These are phyloP conservation scores for Glossophaga mutica DNA, from an alignment of 2,797 vertebrate genomes.

Conservation along the genomic window DNA sequence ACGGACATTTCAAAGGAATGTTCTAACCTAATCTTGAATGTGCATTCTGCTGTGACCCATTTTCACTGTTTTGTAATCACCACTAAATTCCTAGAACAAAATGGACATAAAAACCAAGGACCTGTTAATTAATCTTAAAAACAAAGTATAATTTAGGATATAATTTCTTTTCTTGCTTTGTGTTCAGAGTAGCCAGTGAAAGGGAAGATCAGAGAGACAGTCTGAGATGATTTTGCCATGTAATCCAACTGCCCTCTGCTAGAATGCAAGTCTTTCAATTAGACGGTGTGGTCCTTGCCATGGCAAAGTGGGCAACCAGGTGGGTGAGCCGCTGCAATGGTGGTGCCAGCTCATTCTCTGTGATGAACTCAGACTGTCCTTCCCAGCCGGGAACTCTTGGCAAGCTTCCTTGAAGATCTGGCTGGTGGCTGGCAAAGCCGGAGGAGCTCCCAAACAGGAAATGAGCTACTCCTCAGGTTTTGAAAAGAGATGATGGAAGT, in stretches of 20 bases:
- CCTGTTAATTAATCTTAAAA: slow-evolving; percentile 56
- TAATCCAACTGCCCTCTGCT: neutral
- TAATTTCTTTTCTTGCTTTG: slow-evolving; percentile 47
- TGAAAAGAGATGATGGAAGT: slow-evolving; percentile 70
- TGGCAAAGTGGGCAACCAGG: slow-evolving; percentile 69
- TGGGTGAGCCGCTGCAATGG: slow-evolving; percentile 72
- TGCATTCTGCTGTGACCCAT: slow-evolving; percentile 45
- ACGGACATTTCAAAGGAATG: neutral
- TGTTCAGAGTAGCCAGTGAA: slow-evolving; percentile 53
- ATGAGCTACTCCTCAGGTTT: slow-evolving; percentile 73
- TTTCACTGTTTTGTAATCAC: slow-evolving; percentile 64
- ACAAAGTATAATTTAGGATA: slow-evolving; percentile 62
- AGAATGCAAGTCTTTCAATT: slow-evolving; percentile 66
- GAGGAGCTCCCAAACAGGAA: slow-evolving; percentile 66
- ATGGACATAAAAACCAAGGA: slow-evolving; percentile 28
- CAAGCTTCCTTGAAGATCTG: slow-evolving; percentile 70
- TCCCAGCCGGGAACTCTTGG: slow-evolving; percentile 70
- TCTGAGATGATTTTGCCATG: slow-evolving; percentile 6
- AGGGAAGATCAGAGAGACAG: slow-evolving; percentile 2
- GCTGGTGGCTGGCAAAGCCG: slow-evolving; percentile 70
- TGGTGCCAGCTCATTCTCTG: slow-evolving; percentile 75
- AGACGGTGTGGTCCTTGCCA: slow-evolving; percentile 67
- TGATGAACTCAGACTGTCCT: slow-evolving; percentile 77
- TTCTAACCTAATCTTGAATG: slow-evolving; percentile 22
- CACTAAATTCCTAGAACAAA: slow-evolving; percentile 22